Evolutionary conservation across 2,888 invertebrate species (phyloP).

Genomic region (Stomorhina lunata): DNA sequence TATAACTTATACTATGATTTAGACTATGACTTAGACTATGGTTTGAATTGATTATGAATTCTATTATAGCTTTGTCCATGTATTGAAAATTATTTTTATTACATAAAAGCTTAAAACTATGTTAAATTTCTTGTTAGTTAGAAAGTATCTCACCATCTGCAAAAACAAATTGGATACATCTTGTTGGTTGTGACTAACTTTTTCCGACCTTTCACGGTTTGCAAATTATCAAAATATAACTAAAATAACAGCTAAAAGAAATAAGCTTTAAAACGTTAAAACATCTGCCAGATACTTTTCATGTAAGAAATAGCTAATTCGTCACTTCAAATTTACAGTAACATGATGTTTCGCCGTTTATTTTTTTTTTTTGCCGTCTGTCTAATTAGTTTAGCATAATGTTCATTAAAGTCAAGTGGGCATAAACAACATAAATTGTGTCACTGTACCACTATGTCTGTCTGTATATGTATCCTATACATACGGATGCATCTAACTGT

Average conservation of each 20-base stretch:
- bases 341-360: background rate
- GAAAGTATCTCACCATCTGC: background rate
- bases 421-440: constrained; percentile 32
- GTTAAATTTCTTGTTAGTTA: background rate
- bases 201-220: background rate
- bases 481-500: background rate
- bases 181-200: background rate
- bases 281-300: background rate
- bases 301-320: background rate
- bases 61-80: too few relatives aligned
- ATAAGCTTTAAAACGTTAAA: constrained; percentile 6
- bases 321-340: constrained; percentile 10
- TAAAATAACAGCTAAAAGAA: constrained; percentile 6
- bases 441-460: constrained; percentile 26
- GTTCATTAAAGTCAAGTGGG: background rate
- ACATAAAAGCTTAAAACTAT: too few relatives aligned
- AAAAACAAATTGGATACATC: background rate
- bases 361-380: background rate
- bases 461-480: too few relatives aligned
- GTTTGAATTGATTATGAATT: too few relatives aligned
- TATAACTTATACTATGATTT: too few relatives aligned
- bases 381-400: background rate
- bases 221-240: background rate
- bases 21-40: too few relatives aligned
- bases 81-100: too few relatives aligned